Conservation (phyloP, 1,140 invertebrate genomes). For the Sitodiplosis mosellana region DNA sequence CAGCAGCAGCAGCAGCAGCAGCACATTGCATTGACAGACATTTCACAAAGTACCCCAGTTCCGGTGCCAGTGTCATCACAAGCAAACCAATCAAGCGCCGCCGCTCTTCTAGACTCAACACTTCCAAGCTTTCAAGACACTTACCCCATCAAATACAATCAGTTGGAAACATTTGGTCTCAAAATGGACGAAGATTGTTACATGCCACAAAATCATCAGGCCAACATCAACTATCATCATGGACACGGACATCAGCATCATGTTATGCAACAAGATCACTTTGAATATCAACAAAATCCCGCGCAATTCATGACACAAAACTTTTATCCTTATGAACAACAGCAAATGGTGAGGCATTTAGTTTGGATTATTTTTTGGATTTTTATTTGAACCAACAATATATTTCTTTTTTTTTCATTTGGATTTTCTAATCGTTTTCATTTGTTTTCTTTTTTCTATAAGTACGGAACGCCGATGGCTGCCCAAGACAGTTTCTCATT, state of each 20-base stretch:
- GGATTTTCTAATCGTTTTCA: not conserved
- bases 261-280: slow-evolving; percentile 2
- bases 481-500: slow-evolving; percentile 39
- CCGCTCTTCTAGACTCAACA: slow-evolving; percentile 33
- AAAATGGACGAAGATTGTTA: slow-evolving; percentile 68
- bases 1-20: slow-evolving; percentile 7
- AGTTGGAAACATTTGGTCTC: slow-evolving; percentile 25
- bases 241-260: slow-evolving; percentile 6
- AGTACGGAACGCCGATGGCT: slow-evolving; percentile 12
- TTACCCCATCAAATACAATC: slow-evolving; percentile 46
- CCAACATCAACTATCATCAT: slow-evolving; percentile 7
- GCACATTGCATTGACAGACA: slow-evolving; percentile 2
- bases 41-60: slow-evolving; percentile 4
- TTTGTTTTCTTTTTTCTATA: not conserved
- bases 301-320: not conserved
- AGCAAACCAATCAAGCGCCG: slow-evolving; percentile 14
- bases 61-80: slow-evolving; percentile 8
- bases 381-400: not conserved
- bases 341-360: slow-evolving; percentile 2
- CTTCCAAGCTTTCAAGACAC: slow-evolving; percentile 74
- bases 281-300: slow-evolving; percentile 9
- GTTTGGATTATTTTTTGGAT: too few relatives aligned
- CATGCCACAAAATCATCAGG: slow-evolving; percentile 32
- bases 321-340: slow-evolving; percentile 1
- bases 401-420: not conserved